A percentile compares a stretch with the other conserved stretches of the same genome.
phyloP scores from a whole-genome alignment of 23 tunicate genomes.

The Clavelina lepadiformis region DNA sequence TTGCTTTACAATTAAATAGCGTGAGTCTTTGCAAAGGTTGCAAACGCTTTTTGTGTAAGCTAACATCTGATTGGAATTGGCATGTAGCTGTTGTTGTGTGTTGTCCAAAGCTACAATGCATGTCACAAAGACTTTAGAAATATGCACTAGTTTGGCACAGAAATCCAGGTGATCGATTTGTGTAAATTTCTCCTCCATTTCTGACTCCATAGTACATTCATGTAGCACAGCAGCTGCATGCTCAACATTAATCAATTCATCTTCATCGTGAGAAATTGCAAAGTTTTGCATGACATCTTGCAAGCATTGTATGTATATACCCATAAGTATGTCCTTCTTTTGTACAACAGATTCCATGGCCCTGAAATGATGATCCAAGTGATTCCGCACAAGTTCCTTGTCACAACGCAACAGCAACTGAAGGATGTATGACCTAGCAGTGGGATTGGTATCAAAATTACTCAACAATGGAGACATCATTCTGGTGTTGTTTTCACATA shows the following conservation, averaged over 20 bases:
- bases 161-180: conserved; percentile 34
- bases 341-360: background rate
- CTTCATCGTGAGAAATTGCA: background rate
- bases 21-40: background rate
- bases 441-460: conserved; percentile 15
- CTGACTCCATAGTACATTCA: background rate
- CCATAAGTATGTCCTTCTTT: conserved; percentile 17
- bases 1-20: conserved; percentile 7
- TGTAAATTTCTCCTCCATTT: background rate
- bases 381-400: conserved; percentile 7
- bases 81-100: background rate
- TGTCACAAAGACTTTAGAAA: conserved; percentile 11
- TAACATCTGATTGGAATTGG: background rate
- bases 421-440: conserved; percentile 44
- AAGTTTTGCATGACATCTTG: conserved; percentile 15
- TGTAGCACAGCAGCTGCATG: conserved; percentile 1
- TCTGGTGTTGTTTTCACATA: conserved; percentile 26
- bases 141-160: conserved; percentile 21
- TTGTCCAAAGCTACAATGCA: background rate
- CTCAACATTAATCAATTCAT: background rate
- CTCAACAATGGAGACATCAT: conserved; percentile 4
- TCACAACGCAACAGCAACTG: conserved; percentile 42
- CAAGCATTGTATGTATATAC: conserved; percentile 24
- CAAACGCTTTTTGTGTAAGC: background rate
- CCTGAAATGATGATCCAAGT: conserved; percentile 19